A percentile compares a stretch with the other conserved stretches of the same genome.
phyloP scores from a whole-genome alignment of 2,797 vertebrate genomes.

The Danio aesculapii region DNA sequence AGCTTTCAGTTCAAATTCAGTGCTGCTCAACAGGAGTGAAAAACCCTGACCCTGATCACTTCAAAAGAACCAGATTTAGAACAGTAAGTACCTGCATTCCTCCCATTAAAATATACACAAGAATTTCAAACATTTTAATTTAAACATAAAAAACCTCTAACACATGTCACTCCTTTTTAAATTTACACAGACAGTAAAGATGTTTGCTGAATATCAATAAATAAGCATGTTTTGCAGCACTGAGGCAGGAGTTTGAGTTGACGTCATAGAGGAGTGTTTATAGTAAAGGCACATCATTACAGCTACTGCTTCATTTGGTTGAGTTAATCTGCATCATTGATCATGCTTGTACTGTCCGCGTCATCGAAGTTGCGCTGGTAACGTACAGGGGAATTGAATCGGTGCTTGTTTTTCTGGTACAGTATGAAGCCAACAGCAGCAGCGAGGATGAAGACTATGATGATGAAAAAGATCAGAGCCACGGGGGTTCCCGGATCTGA shows the following conservation, averaged over 20 bases:
- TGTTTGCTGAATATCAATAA: conserved; percentile 15
- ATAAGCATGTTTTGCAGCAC: conserved; percentile 18
- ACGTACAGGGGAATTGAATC: conserved; percentile 73
- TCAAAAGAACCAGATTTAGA: conserved; percentile 11
- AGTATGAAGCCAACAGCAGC: conserved; percentile 62
- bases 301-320: conserved; percentile 56
- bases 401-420: conserved; percentile 74
- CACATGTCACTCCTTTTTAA: conserved; percentile 33
- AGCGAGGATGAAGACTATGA: conserved; percentile 67
- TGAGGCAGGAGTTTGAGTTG: neutral
- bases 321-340: conserved; percentile 71
- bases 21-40: conserved; percentile 38
- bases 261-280: conserved; percentile 35
- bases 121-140: conserved; percentile 56
- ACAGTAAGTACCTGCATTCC: conserved; percentile 26
- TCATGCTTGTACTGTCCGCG: conserved; percentile 75
- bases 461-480: conserved; percentile 73
- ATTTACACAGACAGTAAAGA: neutral
- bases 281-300: conserved; percentile 58
- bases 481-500: conserved; percentile 72
- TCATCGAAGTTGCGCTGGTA: conserved; percentile 80
- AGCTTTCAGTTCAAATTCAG: conserved; percentile 23
- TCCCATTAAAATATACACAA: conserved; percentile 50
- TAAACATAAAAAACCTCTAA: conserved; percentile 51
- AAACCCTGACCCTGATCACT: conserved; percentile 28